Conservation (phyloP, 2,797 vertebrate genomes). For the Hypotaenidia okinawae region DNA sequence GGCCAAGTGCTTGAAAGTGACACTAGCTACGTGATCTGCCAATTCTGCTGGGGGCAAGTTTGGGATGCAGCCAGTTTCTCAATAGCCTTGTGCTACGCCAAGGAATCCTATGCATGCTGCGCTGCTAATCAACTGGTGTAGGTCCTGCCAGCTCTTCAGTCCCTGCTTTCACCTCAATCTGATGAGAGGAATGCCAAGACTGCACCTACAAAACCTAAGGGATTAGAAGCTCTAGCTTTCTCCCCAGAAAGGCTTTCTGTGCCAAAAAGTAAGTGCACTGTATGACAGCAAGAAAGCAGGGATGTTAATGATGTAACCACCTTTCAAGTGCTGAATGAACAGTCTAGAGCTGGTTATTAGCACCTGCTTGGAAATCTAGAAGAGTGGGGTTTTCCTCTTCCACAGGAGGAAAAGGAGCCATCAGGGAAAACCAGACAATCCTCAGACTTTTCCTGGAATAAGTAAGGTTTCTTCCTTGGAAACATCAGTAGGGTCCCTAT, state of each 20-base stretch:
- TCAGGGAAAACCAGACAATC: neutral
- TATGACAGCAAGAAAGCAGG: neutral
- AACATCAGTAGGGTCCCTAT: neutral
- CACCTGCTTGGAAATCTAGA: neutral
- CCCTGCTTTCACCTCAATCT: neutral
- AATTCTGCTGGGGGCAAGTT: slow-evolving; percentile 7
- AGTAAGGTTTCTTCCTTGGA: neutral
- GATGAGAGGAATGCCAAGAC: neutral
- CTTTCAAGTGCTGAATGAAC: neutral
- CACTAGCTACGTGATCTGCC: neutral
- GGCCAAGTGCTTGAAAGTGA: slow-evolving; percentile 5
- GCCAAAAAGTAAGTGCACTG: neutral
- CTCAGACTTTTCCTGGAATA: neutral
- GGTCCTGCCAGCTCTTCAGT: neutral
- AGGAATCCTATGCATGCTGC: neutral
- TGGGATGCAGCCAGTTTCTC: slow-evolving; percentile 13
- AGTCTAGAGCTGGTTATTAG: neutral
- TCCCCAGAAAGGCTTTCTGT: neutral
- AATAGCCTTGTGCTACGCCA: neutral
- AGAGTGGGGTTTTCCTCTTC: neutral
- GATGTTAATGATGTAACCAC: neutral
- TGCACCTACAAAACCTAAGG: neutral
- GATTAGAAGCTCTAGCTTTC: neutral
- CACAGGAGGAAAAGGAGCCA: neutral
- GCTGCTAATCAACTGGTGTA: neutral